A percentile compares a stretch with the other conserved stretches of the same genome.
phyloP scores from a whole-genome alignment of 2,888 invertebrate genomes.

The Caenorhabditis sinica region DNA sequence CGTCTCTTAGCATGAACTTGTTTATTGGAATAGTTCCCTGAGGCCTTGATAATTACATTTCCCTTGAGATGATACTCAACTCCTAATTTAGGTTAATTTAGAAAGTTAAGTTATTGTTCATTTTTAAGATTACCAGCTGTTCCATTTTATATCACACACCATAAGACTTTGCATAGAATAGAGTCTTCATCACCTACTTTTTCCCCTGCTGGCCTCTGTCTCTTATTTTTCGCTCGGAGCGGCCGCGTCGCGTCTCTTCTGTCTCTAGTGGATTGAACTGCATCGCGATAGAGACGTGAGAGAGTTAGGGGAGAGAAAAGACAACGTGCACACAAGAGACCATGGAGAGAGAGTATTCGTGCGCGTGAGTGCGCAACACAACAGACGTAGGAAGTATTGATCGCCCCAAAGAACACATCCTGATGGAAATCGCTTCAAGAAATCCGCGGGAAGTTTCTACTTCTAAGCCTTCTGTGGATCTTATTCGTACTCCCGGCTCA shows the following conservation, averaged over 20 bases:
- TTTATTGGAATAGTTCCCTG: no score
- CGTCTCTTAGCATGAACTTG: no score
- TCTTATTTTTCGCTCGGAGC: constrained; percentile 5
- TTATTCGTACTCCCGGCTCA: constrained; percentile 8
- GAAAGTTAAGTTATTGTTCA: background rate
- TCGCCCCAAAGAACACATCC: constrained; percentile 11
- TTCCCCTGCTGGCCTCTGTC: background rate
- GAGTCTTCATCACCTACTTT: background rate
- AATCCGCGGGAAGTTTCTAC: constrained; percentile 29
- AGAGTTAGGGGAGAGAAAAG: background rate
- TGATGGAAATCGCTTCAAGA: constrained; percentile 30
- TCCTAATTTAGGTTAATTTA: no score
- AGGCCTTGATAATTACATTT: no score
- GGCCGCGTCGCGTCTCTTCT: constrained; percentile 8
- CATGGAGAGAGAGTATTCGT: constrained; percentile 20
- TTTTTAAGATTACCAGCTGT: background rate
- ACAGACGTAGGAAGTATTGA: constrained; percentile 41
- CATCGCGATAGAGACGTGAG: background rate
- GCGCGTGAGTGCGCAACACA: constrained; percentile 11
- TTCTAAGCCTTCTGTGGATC: background rate
- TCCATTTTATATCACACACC: background rate
- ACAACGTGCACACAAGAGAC: constrained; percentile 5
- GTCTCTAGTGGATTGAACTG: background rate
- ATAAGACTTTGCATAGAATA: background rate
- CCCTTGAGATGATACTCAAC: no score